These are phyloP conservation scores for Pecten maximus DNA, from an alignment of 2,888 invertebrate genomes.

Conservation along the genomic window DNA sequence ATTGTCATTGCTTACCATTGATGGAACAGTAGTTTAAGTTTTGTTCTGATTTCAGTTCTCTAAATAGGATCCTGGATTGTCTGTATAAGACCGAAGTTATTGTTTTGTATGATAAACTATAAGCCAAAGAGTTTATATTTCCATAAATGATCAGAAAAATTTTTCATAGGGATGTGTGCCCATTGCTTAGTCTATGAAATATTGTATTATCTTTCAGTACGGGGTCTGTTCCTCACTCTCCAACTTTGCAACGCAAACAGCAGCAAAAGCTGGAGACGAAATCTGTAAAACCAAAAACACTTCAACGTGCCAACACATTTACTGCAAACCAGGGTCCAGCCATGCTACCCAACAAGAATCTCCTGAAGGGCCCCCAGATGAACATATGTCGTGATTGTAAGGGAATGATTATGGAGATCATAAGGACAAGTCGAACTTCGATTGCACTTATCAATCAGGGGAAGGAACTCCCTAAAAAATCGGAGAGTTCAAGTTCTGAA, in stretches of 20 bases:
- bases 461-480: conserved; percentile 39
- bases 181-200: not conserved
- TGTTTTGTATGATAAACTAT: too few relatives aligned
- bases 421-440: conserved; percentile 90
- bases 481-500: not conserved
- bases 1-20: not conserved
- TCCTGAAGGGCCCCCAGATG: conserved; percentile 87
- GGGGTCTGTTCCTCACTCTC: conserved; percentile 85
- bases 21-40: not conserved
- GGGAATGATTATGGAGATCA: conserved; percentile 95
- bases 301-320: conserved; percentile 73
- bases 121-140: too few relatives aligned
- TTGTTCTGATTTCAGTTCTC: too few relatives aligned
- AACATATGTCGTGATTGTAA: conserved; percentile 97
- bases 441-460: conserved; percentile 70
- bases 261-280: conserved; percentile 52
- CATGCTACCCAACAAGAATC: conserved; percentile 62
- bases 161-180: not conserved
- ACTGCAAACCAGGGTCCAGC: conserved; percentile 62
- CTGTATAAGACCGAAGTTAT: too few relatives aligned
- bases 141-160: too few relatives aligned
- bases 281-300: conserved; percentile 59
- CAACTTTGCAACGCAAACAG: conserved; percentile 75
- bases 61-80: too few relatives aligned
- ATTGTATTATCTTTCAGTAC: conserved; percentile 73